Evolutionary conservation across 2,888 invertebrate species (phyloP).

Genomic region (Boloria euphrosyne): DNA sequence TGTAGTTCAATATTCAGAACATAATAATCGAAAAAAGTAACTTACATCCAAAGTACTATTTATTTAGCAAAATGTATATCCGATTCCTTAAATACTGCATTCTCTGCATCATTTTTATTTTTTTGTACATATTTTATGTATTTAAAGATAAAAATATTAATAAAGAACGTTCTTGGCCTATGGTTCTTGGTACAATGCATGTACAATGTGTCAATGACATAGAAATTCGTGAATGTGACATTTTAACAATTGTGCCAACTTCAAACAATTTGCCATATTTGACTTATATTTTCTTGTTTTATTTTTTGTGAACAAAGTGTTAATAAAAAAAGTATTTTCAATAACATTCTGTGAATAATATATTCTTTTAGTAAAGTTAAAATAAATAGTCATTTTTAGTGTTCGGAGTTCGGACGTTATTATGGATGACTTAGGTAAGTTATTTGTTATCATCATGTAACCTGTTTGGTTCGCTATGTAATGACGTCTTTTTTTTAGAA

Average conservation of each 20-base stretch:
- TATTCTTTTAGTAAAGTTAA: conserved; percentile 14
- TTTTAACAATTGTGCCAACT: conserved; percentile 51
- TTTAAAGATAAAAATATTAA: no score
- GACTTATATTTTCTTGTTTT: conserved; percentile 55
- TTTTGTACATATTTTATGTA: no score
- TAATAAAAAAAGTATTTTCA: conserved; percentile 3
- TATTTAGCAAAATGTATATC: background rate
- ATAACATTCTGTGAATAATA: conserved; percentile 4
- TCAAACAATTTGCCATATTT: conserved; percentile 57
- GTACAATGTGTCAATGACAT: background rate
- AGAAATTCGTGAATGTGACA: conserved; percentile 38
- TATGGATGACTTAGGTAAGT: conserved; percentile 81
- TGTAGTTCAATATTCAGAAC: no score
- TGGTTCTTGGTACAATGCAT: no score
- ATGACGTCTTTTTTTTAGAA: conserved; percentile 70
- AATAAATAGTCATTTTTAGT: conserved; percentile 37
- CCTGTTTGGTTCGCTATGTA: conserved; percentile 66
- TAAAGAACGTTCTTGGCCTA: no score
- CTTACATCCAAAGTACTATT: background rate
- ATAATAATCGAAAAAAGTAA: no score
- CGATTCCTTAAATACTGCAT: no score
- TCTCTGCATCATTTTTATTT: no score
- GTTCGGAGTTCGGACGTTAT: conserved; percentile 44
- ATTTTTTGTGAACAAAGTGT: conserved; percentile 43
- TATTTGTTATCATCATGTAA: conserved; percentile 70